Evolutionary conservation across 2,888 invertebrate species (phyloP).

Genomic region (Perizoma flavofasciatum): DNA sequence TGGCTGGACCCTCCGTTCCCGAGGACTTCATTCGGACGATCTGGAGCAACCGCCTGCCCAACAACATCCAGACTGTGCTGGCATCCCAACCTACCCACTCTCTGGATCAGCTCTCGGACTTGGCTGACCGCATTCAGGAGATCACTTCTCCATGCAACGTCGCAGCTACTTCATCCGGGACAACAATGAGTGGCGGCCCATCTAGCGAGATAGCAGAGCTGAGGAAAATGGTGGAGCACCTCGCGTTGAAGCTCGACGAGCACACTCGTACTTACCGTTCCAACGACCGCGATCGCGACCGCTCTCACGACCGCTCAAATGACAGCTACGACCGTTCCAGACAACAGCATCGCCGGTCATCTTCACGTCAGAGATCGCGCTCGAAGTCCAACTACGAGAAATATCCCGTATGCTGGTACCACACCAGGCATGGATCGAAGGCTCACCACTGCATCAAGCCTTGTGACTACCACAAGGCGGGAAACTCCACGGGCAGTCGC

Average conservation of each 20-base stretch:
- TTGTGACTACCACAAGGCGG: slow-evolving; percentile 8
- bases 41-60: slow-evolving; percentile 3
- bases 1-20: slow-evolving; percentile 4
- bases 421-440: neutral
- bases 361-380: neutral
- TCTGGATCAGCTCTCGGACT: neutral
- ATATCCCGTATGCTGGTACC: neutral
- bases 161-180: too few relatives aligned
- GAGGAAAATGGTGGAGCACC: too few relatives aligned
- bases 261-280: too few relatives aligned
- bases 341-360: too few relatives aligned
- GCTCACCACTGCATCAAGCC: neutral
- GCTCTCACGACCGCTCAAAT: too few relatives aligned
- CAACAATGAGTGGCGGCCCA: too few relatives aligned
- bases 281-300: too few relatives aligned
- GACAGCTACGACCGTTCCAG: too few relatives aligned
- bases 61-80: slow-evolving; percentile 3
- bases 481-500: slow-evolving; percentile 19
- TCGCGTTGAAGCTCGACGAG: too few relatives aligned
- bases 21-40: neutral
- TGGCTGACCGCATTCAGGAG: neutral
- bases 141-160: too few relatives aligned
- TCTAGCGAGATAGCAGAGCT: too few relatives aligned
- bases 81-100: slow-evolving; percentile 1
- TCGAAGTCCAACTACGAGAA: neutral